Conservation (phyloP, 1,140 invertebrate genomes). For the Alviniconcha marisindica region DNA sequence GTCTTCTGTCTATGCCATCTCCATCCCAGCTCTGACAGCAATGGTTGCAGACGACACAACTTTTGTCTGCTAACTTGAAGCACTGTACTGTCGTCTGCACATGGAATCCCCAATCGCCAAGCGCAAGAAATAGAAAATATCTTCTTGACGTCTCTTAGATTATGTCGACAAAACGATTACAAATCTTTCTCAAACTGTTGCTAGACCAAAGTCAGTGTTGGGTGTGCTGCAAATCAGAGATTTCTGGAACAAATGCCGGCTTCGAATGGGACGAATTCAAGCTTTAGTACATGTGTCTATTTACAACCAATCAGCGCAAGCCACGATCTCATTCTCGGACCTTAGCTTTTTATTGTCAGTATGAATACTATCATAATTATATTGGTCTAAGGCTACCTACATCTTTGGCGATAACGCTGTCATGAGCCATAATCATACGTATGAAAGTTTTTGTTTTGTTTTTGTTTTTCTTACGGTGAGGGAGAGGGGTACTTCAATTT, state of each 20-base stretch:
- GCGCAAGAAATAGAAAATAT: neutral
- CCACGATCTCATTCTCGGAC: constrained; percentile 26
- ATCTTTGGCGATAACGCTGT: too few species aligned
- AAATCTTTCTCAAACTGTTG: neutral
- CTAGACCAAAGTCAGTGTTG: neutral
- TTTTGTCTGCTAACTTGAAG: neutral
- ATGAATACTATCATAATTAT: too few species aligned
- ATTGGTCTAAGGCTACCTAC: too few species aligned
- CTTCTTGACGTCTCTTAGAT: neutral
- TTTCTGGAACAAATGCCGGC: neutral
- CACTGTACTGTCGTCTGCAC: neutral
- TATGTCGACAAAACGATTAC: neutral
- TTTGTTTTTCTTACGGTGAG: too few species aligned
- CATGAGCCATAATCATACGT: too few species aligned
- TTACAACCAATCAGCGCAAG: constrained; percentile 26
- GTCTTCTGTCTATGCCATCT: neutral
- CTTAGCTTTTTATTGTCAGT: too few species aligned
- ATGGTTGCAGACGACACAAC: constrained; percentile 5
- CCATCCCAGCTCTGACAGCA: neutral
- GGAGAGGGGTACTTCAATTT: too few species aligned
- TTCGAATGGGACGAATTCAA: neutral
- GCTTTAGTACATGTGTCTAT: constrained; percentile 3
- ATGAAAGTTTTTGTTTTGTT: too few species aligned
- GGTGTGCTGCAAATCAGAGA: neutral
- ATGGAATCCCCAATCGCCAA: neutral